These are phyloP conservation scores for Styela plicata DNA, from an alignment of 23 tunicate genomes.

Conservation along the genomic window DNA sequence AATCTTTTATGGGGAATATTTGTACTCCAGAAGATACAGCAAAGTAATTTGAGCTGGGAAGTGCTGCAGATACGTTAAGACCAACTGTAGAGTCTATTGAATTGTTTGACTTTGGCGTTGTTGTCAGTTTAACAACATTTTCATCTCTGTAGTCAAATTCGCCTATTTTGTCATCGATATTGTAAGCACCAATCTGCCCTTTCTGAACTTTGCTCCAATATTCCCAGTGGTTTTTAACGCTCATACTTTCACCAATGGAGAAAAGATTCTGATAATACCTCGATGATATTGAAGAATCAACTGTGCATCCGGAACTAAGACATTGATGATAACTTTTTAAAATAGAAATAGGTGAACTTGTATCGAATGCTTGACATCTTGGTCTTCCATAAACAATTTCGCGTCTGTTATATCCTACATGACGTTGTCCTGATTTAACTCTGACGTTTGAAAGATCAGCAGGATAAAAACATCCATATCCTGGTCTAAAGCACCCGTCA, in stretches of 20 bases:
- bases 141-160: too few species aligned
- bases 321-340: slow-evolving; percentile 54
- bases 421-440: slow-evolving; percentile 25
- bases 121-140: too few species aligned
- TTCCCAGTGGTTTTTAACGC: neutral
- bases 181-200: slow-evolving; percentile 3
- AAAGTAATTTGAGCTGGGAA: too few species aligned
- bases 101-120: too few species aligned
- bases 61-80: too few species aligned
- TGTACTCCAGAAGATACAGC: too few species aligned
- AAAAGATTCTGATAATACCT: slow-evolving; percentile 6
- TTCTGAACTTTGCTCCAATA: neutral
- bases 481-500: slow-evolving; percentile 26
- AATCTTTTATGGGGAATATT: too few species aligned
- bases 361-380: slow-evolving; percentile 37
- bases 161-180: too few species aligned
- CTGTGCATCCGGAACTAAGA: slow-evolving; percentile 60
- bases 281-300: slow-evolving; percentile 15
- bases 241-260: neutral
- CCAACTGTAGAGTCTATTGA: too few species aligned
- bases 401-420: neutral
- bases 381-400: slow-evolving; percentile 41
- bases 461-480: slow-evolving; percentile 38
- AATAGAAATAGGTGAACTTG: slow-evolving; percentile 10
- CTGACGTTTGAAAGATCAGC: slow-evolving; percentile 12